Evolutionary conservation across 2,113 vertebrate species (phyloP), one percentile per base, ranked within the genome.

Genomic region (Sarotherodon lohbergeri): DNA sequence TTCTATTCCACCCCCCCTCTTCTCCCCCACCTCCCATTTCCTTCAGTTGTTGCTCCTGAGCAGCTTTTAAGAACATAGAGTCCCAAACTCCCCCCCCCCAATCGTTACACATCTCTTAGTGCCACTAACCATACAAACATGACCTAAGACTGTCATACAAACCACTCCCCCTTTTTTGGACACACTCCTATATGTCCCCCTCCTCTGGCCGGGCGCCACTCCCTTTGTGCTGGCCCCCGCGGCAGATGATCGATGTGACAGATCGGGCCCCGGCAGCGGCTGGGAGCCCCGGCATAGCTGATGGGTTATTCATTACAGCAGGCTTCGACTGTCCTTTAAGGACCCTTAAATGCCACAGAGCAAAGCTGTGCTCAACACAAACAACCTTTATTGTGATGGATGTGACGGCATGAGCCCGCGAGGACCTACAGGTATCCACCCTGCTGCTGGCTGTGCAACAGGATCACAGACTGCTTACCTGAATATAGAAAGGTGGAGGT

Each of bases 291-390:
- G 57, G 76, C 32, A 34, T 34, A 88, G 86, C 93, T 94, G 94
- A 93, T 94, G 91, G 88, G 87, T 95, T 94, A 93, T 95, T 95
- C 94, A 95, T 96, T 92, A 95, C 73, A 90, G 52, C 61, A 3
- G 29, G 48, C 56, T 90, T 89, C 86, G 89, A 93, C 82, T 90
- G 92, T 90, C 95, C 94, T 95, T 92, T 87, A 85, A 90, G 90
- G 94, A 84, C 91, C 89, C 84, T 94, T 92, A 95, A 95, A 91
- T 90, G 90, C 83, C 88, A 84, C 76, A 29, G 52, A 92, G 86
- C 78, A 17, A 80, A 81, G 88, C 86, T 39, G 78, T 11, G 82
- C 85, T 88, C 88, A 85, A 79, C 89, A 86, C 83, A 89, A 85
- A 86, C 90, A 90, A 86, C 85, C 81, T 92, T 93, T 89, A 94